Conservation (phyloP, 2,888 invertebrate species). For the Cyclophora punctaria region DNA sequence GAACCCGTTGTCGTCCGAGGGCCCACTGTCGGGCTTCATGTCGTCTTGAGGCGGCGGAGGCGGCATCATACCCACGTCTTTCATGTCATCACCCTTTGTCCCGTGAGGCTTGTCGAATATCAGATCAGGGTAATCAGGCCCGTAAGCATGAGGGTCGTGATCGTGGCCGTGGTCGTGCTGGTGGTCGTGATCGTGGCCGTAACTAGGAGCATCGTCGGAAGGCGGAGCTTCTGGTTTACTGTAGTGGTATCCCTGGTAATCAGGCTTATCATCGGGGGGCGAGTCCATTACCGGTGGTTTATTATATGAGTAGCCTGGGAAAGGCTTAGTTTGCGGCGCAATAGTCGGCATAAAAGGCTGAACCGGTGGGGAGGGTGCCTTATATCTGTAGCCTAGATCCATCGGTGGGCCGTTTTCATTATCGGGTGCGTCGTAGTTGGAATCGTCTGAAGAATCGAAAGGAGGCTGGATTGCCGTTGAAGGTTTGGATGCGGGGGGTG, state of each 20-base stretch:
- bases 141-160: conserved; percentile 39
- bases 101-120: conserved; percentile 48
- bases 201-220: conserved; percentile 15
- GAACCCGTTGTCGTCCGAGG: conserved; percentile 56
- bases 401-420: conserved; percentile 31
- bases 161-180: conserved; percentile 34
- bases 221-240: conserved; percentile 19
- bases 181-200: conserved; percentile 23
- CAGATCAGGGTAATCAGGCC: conserved; percentile 51
- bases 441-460: conserved; percentile 24
- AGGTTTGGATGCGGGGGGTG: conserved; percentile 15
- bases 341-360: conserved; percentile 39
- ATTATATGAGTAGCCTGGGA: conserved; percentile 50
- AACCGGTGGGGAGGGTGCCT: conserved; percentile 37
- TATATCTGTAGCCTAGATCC: conserved; percentile 50
- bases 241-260: conserved; percentile 29
- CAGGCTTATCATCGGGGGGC: conserved; percentile 38
- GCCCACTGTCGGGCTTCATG: conserved; percentile 36
- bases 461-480: conserved; percentile 34
- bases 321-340: conserved; percentile 44
- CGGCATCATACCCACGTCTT: conserved; percentile 51
- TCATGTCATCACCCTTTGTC: conserved; percentile 34
- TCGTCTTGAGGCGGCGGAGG: conserved; percentile 39
- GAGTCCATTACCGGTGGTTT: conserved; percentile 47
- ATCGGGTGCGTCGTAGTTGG: conserved; percentile 25